phyloP scores from a whole-genome alignment of 1,140 invertebrate genomes.

The Bombus ignitus region DNA sequence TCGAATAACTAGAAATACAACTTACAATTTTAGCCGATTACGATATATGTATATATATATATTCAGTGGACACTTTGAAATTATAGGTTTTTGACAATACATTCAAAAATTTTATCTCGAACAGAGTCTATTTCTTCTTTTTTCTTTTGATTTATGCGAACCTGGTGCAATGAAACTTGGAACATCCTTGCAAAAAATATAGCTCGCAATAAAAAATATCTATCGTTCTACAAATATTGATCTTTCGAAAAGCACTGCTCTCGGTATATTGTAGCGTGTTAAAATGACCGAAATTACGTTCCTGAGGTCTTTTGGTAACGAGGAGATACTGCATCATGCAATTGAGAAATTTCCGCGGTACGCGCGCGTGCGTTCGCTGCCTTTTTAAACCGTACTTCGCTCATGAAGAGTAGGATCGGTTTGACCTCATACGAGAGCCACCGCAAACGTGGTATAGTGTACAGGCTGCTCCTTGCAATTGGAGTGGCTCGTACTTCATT shows the following conservation, averaged over 20 bases:
- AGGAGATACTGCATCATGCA: background rate
- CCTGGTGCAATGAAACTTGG: background rate
- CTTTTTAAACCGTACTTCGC: background rate
- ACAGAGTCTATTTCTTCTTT: too few relatives aligned
- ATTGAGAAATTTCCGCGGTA: background rate
- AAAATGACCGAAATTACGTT: background rate
- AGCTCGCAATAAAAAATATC: background rate
- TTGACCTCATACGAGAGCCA: conserved; percentile 1
- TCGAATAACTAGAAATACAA: background rate
- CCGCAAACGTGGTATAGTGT: background rate
- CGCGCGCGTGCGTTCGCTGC: background rate
- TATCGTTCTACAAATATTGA: background rate
- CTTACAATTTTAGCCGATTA: background rate
- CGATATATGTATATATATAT: background rate
- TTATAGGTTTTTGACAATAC: too few relatives aligned
- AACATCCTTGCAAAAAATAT: background rate
- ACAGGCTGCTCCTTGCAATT: background rate
- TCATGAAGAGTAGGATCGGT: conserved; percentile 5
- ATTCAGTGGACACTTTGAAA: too few relatives aligned
- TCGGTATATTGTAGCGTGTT: background rate
- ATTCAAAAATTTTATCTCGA: background rate
- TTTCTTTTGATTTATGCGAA: background rate
- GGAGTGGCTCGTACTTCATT: background rate
- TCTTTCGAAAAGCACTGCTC: too few relatives aligned
- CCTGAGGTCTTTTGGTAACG: background rate